phyloP scores from a whole-genome alignment of 2,888 invertebrate genomes.

The Nemotelus pantherinus region DNA sequence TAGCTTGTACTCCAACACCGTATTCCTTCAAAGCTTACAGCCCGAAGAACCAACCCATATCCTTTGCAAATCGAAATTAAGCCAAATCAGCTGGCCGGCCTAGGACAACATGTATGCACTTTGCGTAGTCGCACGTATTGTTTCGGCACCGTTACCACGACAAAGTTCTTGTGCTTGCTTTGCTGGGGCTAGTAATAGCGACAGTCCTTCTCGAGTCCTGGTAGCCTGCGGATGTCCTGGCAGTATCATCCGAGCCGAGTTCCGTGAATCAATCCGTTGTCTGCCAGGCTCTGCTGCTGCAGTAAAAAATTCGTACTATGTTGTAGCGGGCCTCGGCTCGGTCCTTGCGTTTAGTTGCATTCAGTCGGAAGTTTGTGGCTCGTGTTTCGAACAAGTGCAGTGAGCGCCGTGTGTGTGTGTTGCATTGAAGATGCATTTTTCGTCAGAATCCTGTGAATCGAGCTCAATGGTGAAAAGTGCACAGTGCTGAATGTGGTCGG shows the following conservation, averaged over 20 bases:
- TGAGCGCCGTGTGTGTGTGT: not conserved
- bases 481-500: constrained; percentile 11
- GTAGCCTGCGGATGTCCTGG: constrained; percentile 25
- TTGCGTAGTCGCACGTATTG: not conserved
- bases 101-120: constrained; percentile 26
- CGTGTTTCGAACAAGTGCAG: not conserved
- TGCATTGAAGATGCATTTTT: constrained; percentile 1
- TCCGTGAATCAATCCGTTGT: constrained; percentile 4
- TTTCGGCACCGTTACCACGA: not conserved
- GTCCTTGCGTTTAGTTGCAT: not conserved
- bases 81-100: constrained; percentile 1
- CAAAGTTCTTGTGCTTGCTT: constrained; percentile 1
- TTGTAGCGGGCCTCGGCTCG: constrained; percentile 3
- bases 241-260: not conserved
- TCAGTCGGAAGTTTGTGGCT: constrained; percentile 10
- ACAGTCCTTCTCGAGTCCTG: constrained; percentile 20
- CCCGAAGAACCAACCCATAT: too few relatives aligned
- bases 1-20: too few relatives aligned
- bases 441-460: constrained; percentile 3
- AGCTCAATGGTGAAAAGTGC: not conserved
- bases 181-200: not conserved
- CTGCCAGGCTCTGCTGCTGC: constrained; percentile 24
- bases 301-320: not conserved
- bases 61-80: too few relatives aligned
- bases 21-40: too few relatives aligned